Base-by-base conservation (phyloP, 2,888 invertebrate species). In the Rotaria macrura region DNA sequence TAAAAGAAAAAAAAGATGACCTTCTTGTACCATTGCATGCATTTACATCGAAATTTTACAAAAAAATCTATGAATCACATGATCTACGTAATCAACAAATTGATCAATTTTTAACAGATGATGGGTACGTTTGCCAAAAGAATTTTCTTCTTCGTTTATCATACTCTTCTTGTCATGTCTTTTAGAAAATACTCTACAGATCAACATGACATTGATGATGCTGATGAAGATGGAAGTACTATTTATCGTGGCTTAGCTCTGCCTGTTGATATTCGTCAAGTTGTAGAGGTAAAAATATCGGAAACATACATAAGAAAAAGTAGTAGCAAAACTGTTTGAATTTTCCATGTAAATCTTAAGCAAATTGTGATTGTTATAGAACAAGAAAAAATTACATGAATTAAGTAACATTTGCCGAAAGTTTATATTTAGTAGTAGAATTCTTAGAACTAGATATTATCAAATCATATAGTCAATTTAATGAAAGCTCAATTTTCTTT, bases 171-270 rank as follows among this genome's bases (percentile, higher is more conserved):
- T 34, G 47, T 34, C 34, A 4, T 34, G 17, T 65, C 34, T 17
- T 12, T 10, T 25, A 79, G 79, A 38, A 43, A 79, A 79, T 79
- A 40, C 43, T 38, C 40, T 43, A 25, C 79, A 7, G 79, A 79
- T 20, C 43, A 43, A 79, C 79, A 43, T 43, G 79, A 79, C n/a
- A 17, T 79, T 14, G 79, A 79, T 43, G 79, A 79, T 79, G 79
- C 79, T 43, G 79, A 43, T 43, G 79, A 79, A 43, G 79, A 79
- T 79, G 79, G n/a, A 43, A 79, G 43, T 79, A 79, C 79, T 25
- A 7, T 40, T n/a, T 79, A 79, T 79, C 79, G 79, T 79, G 79
- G 79, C 14, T 79, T 79, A 79, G 79, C 79, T 79, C 25, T 79
- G 14, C 79, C 79, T 9, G 79, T 79, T 79, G 79, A 79, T 79